Percentiles rank a stretch among this genome's conserved stretches.
Conservation (phyloP, 1,140 invertebrate genomes). For the Bombus sibiricus region DNA sequence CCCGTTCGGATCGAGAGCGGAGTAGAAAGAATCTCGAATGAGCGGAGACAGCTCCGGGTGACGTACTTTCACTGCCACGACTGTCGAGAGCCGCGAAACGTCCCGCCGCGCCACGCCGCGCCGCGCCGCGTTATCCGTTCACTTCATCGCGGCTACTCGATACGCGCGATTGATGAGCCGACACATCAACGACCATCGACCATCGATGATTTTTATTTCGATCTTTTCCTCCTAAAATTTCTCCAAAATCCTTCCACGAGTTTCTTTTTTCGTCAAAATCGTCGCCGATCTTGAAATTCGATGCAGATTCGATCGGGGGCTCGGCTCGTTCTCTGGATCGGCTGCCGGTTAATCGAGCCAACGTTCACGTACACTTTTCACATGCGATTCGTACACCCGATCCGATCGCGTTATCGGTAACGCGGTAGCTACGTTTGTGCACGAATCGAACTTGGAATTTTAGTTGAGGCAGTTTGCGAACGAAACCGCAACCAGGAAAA, state of each 20-base stretch:
- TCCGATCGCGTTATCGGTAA: too few relatives aligned
- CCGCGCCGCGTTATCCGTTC: constrained; percentile 16
- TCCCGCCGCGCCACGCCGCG: constrained; percentile 7
- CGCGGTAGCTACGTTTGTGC: too few relatives aligned
- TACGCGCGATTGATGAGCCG: not conserved
- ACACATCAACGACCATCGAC: not conserved
- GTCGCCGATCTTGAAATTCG: not conserved
- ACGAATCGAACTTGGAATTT: too few relatives aligned
- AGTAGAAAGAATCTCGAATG: constrained; percentile 28
- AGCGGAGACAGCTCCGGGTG: constrained; percentile 54
- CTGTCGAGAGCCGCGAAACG: constrained; percentile 34
- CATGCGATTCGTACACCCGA: not conserved
- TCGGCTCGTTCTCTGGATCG: not conserved
- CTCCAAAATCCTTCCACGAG: not conserved
- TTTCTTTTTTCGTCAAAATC: not conserved
- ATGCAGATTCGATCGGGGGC: not conserved
- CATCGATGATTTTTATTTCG: not conserved
- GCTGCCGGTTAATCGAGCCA: not conserved
- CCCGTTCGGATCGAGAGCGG: not conserved
- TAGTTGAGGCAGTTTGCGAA: not conserved
- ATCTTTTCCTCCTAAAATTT: not conserved
- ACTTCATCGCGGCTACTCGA: constrained; percentile 13
- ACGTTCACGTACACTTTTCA: constrained; percentile 25
- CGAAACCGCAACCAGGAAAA: not conserved
- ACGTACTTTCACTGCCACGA: constrained; percentile 70